phyloP scores from a whole-genome alignment of 2,797 vertebrate species.

The Sebastes diaconus region DNA sequence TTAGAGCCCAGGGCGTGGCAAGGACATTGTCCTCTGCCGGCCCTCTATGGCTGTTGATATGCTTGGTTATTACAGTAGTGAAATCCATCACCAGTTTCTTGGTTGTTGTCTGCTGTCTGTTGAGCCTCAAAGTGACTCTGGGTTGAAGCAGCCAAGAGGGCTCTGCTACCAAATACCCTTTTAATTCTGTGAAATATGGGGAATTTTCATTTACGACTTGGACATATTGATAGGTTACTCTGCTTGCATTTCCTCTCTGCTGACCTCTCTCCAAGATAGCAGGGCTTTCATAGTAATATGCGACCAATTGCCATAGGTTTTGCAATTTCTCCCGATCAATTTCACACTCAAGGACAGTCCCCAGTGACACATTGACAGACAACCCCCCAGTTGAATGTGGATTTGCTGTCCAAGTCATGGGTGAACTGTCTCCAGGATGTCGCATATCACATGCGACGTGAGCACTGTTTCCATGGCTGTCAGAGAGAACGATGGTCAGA shows the following conservation, averaged over 20 bases:
- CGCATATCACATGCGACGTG: slow-evolving; percentile 81
- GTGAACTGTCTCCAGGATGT: slow-evolving; percentile 70
- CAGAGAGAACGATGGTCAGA: slow-evolving; percentile 80
- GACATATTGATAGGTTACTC: slow-evolving; percentile 79
- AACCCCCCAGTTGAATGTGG: slow-evolving; percentile 59
- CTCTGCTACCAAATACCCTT: slow-evolving; percentile 82
- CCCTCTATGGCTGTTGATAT: slow-evolving; percentile 56
- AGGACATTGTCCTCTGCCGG: slow-evolving; percentile 35
- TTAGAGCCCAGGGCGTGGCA: slow-evolving; percentile 77
- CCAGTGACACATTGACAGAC: slow-evolving; percentile 78
- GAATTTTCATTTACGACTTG: slow-evolving; percentile 81
- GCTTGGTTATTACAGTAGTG: slow-evolving; percentile 76
- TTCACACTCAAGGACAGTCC: slow-evolving; percentile 81
- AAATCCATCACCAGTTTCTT: slow-evolving; percentile 86
- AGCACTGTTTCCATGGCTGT: slow-evolving; percentile 83
- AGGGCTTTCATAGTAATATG: slow-evolving; percentile 86
- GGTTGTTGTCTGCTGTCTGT: slow-evolving; percentile 82
- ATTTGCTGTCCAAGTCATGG: slow-evolving; percentile 74
- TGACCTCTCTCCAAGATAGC: slow-evolving; percentile 81
- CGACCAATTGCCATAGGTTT: slow-evolving; percentile 85
- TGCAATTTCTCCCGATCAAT: slow-evolving; percentile 84
- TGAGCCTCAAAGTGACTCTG: slow-evolving; percentile 81
- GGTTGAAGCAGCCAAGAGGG: slow-evolving; percentile 85
- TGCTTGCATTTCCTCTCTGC: slow-evolving; percentile 70
- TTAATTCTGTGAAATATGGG: slow-evolving; percentile 86